phyloP scores from a whole-genome alignment of 2,888 invertebrate species.

The Drosophila falleni region DNA sequence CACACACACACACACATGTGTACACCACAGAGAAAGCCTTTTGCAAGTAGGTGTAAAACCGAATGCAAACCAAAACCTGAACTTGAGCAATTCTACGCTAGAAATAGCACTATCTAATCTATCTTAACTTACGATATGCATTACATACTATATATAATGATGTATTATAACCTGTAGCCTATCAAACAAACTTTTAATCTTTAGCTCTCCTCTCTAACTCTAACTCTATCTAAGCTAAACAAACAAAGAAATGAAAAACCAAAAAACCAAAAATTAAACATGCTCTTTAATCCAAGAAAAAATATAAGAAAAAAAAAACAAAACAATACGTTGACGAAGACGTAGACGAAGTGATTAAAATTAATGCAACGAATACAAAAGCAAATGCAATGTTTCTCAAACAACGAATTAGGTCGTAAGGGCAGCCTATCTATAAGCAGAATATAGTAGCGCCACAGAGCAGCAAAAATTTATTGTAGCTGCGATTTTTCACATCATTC shows the following conservation, averaged over 20 bases:
- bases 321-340: conserved; percentile 45
- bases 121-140: conserved; percentile 47
- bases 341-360: conserved; percentile 79
- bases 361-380: conserved; percentile 84
- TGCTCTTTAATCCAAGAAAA: conserved; percentile 65
- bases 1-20: conserved; percentile 32
- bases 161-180: conserved; percentile 61
- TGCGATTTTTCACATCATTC: conserved; percentile 57
- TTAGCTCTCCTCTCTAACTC: conserved; percentile 59
- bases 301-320: conserved; percentile 27
- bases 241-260: conserved; percentile 30
- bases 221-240: conserved; percentile 41
- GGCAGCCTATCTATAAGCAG: conserved; percentile 78
- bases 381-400: conserved; percentile 86
- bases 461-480: conserved; percentile 36
- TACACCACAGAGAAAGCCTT: conserved; percentile 69
- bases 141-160: conserved; percentile 54
- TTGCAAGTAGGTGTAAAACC: conserved; percentile 62
- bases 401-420: conserved; percentile 86
- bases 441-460: conserved; percentile 74
- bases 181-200: conserved; percentile 57
- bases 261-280: conserved; percentile 36
- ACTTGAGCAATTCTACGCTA: conserved; percentile 75
- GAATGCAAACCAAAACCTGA: conserved; percentile 69
- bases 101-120: conserved; percentile 45